Base-by-base conservation (phyloP, 2,888 invertebrate genomes). In the Lacanobia oleracea region DNA sequence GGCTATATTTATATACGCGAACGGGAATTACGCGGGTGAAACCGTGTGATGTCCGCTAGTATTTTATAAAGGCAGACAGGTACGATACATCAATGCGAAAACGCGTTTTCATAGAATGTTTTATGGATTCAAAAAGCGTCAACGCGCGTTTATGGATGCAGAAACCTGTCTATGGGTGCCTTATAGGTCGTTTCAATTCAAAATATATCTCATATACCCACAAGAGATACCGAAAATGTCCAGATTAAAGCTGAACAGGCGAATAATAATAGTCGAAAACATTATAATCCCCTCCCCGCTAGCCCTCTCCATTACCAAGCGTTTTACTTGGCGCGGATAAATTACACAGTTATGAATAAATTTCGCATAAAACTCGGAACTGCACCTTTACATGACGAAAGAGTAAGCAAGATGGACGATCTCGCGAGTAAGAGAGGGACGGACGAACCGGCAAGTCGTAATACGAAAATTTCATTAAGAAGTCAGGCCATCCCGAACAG, bases 261-360 rank as follows among this genome's bases (percentile, higher is more conserved):
- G 91, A 92, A 94, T 94, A 92, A 93, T 92, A 93, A 91, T 92
- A 92, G 91, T 91, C 90, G 91, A 92, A 91, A 92, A 91, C 91
- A 92, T 93, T 92, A 75, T 71, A 74, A 77, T 67, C 75, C 70
- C 65, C 65, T n/a, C 74, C 88, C 89, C 90, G 82, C 88, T 89
- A 89, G 87, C 92, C 93, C 79, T 83, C 82, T 74, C 82, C 75
- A 95, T 95, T 95, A 94, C 94, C 86, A 83, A 91, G 90, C 93
- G 92, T 93, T 95, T 94, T 93, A 94, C 95, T 94, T 91, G 90
- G 90, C 92, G 88, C 90, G 94, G 95, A 95, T 96, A 95, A 96
- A 96, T 96, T 96, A 96, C 95, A 91, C 93, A 92, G 96, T 96
- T 96, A 96, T 96, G 96, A 96, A 96, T 96, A 96, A 96, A 96